Base-by-base conservation (phyloP, 1,140 invertebrate genomes). In the Nixonia krombeini region DNA sequence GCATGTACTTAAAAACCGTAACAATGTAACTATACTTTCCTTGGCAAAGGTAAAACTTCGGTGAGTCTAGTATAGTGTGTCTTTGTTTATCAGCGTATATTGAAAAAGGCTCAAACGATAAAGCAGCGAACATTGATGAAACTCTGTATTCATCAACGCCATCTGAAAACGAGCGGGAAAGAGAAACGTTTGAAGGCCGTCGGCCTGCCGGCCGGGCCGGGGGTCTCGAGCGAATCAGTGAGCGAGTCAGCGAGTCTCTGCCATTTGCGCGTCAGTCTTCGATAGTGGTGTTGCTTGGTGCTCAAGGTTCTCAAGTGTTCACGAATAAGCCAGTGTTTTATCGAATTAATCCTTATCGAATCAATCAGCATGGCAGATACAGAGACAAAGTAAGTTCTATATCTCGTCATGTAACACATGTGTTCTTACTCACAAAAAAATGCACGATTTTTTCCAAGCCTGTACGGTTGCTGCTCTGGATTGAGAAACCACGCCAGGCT, bases 211-310 rank as follows among this genome's bases (percentile, higher is more conserved):
- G 80, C 79, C 75, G 76, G 76, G 70, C 70, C 65, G 62, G 70
- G 70, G 64, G 74, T 72, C 73, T 73, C 67, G 69, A 40, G 53
- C 77, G 76, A 79, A 79, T 76, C 76, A 75, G 76, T 65, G 78
- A 75, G 67, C 72, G 74, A 78, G 72, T 68, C 74, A n/a, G n/a
- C n/a, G n/a, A n/a, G n/a, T 56, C 72, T 80, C 76, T 77, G 78
- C 79, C 78, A 81, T 83, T 82, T 83, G 81, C 80, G 80, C 79
- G 78, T 82, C 79, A 78, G 80, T 83, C 73, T 67, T 75, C 67
- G 69, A 21, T 62, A 38, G 66, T 69, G 65, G 74, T 81, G 77
- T 78, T 75, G 73, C 78, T 57, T 55, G 66, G 75, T 76, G 74
- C 70, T 70, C 23, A 50, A 47, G 38, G 41, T 23, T 57, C 49